Evolutionary conservation across 2,797 vertebrate genomes (phyloP).

Genomic region (Staurois parvus): DNA sequence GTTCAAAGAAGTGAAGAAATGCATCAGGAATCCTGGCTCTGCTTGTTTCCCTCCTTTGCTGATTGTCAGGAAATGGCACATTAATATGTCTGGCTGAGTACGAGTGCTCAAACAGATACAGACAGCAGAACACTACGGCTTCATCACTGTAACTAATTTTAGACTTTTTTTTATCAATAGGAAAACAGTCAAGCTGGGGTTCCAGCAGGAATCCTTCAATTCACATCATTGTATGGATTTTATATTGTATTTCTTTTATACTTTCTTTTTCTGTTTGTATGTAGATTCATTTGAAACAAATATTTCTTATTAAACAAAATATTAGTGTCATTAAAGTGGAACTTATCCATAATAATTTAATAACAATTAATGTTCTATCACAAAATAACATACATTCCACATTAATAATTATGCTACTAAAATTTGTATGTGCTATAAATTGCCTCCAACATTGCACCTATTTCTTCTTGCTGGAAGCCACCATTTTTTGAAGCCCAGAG

Average conservation of each 20-base stretch:
- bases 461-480: too few relatives aligned
- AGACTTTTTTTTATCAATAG: constrained; percentile 46
- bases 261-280: background rate
- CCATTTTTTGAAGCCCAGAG: too few relatives aligned
- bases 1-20: constrained; percentile 64
- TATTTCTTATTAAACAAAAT: background rate
- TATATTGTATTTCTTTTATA: background rate
- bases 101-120: constrained; percentile 53
- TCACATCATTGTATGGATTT: background rate
- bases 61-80: constrained; percentile 66
- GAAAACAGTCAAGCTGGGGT: constrained; percentile 43
- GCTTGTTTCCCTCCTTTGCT: constrained; percentile 59
- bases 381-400: too few relatives aligned
- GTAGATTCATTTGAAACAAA: background rate
- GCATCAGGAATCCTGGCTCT: constrained; percentile 63
- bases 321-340: background rate
- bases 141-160: constrained; percentile 27
- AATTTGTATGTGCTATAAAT: too few relatives aligned
- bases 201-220: background rate
- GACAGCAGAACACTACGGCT: constrained; percentile 9
- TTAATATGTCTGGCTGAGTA: constrained; percentile 61
- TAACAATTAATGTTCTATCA: too few relatives aligned
- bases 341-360: too few relatives aligned
- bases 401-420: too few relatives aligned
- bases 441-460: too few relatives aligned